phyloP scores from a whole-genome alignment of 1,140 invertebrate genomes.

The Samia ricini region DNA sequence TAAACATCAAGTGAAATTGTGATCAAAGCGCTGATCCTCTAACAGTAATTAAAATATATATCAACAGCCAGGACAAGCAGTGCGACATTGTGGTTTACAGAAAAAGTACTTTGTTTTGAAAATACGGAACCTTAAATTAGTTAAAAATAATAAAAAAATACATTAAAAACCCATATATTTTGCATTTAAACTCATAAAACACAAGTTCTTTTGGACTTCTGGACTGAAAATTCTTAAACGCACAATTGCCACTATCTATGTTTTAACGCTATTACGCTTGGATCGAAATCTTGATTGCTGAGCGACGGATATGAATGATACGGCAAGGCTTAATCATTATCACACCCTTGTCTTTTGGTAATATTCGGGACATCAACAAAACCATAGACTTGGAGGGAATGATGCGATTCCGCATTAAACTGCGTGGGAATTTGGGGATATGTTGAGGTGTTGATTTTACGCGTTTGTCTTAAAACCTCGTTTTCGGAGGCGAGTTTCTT shows the following conservation, averaged over 20 bases:
- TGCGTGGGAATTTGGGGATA: background rate
- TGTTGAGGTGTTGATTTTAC: background rate
- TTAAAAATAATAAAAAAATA: no score
- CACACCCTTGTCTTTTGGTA: background rate
- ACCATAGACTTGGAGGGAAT: conserved; percentile 34
- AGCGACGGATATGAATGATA: background rate
- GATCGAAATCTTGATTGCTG: background rate
- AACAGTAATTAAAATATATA: no score
- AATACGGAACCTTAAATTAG: no score
- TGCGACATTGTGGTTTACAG: no score
- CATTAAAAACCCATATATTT: no score
- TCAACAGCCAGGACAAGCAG: no score
- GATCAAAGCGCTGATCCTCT: no score
- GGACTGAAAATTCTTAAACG: background rate
- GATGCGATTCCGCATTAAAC: conserved; percentile 11
- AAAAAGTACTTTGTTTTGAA: no score
- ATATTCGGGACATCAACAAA: background rate
- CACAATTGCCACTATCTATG: background rate
- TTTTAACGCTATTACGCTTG: background rate
- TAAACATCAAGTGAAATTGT: no score
- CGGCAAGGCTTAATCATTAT: background rate
- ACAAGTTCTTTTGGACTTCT: no score
- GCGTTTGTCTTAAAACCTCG: background rate
- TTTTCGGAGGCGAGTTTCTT: background rate
- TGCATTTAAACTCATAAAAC: no score